Base-by-base conservation (phyloP, 1,140 invertebrate genomes). In the Ceratosolen solmsi region DNA sequence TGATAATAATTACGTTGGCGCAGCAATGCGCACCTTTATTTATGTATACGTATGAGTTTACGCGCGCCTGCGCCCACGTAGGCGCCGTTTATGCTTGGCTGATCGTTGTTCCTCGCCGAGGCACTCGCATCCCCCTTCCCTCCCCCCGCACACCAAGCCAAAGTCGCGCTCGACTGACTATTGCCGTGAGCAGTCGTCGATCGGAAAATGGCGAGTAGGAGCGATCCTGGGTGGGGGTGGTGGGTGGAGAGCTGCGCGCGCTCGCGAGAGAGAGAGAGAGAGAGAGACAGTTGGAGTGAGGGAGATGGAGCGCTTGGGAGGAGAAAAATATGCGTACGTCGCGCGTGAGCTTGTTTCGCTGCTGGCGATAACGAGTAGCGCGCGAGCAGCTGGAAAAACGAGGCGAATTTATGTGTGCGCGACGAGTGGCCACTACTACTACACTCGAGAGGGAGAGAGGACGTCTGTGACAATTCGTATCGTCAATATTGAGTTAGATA, bases 1-100 rank as follows among this genome's bases (percentile, higher is more conserved):
- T 76, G 83, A 87, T 87, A 87, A 88, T 88, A 85, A 87, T 89
- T 87, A 85, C 81, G 82, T 58, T 84, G 56, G 30, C 15, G 60
- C n/a, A 49, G 70, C 70, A 71, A 49, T 71, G 41, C 70, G 9
- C 41, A 71, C 70, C 41, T 71, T 49, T 71, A 25, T 68, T 20
- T 68, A 68, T 68, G 38, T 49, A 25, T 38, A 27, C 46, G 36
- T 63, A 41, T 77, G 49, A 38, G 36, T 58, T 51, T 79, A 41
- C 74, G 83, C 80, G 74, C 33, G 41, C 7, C 56, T 33, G 84
- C 87, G 88, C 87, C 87, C 86, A 88, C 87, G 87, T 87, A 89
- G 88, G 88, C 88, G 88, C 87, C 87, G 87, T 89, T 80, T 80
- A 49, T 73, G 78, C 68, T 72, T 56, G 51, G 27, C 54, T 80